Evolutionary conservation across 2,888 invertebrate genomes (phyloP).

Genomic region (Drosophila mimica): DNA sequence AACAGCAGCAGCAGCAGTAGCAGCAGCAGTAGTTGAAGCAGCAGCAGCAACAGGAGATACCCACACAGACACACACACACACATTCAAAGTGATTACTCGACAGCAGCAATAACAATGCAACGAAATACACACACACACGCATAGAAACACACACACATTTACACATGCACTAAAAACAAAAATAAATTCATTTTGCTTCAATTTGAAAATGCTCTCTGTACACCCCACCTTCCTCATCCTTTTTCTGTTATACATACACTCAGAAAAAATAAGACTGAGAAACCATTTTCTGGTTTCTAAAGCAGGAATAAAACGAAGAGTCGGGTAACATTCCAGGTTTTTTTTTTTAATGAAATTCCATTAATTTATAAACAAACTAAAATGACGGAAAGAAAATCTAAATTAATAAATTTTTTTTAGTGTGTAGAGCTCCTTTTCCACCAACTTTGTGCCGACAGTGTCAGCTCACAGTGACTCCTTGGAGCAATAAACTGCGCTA

Average conservation of each 20-base stretch:
- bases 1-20: constrained; percentile 35
- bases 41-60: constrained; percentile 47
- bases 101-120: constrained; percentile 72
- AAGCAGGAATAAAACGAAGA: too few relatives aligned
- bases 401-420: not conserved
- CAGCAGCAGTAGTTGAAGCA: constrained; percentile 24
- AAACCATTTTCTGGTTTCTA: not conserved
- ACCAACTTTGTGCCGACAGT: constrained; percentile 39
- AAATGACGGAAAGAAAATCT: too few relatives aligned
- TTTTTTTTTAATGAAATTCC: too few relatives aligned
- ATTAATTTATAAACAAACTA: too few relatives aligned
- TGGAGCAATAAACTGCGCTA: constrained; percentile 81
- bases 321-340: too few relatives aligned
- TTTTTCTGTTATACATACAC: not conserved
- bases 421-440: not conserved
- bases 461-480: constrained; percentile 67
- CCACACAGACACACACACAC: constrained; percentile 29
- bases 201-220: constrained; percentile 59
- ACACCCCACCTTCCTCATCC: not conserved
- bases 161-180: constrained; percentile 49
- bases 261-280: not conserved
- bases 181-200: constrained; percentile 76
- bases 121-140: constrained; percentile 33
- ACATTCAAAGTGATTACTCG: constrained; percentile 72
- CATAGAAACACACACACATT: constrained; percentile 20